A percentile compares a stretch with the other conserved stretches of the same genome.
Conservation (phyloP, 2,888 invertebrate species). For the Unio delphinus region DNA sequence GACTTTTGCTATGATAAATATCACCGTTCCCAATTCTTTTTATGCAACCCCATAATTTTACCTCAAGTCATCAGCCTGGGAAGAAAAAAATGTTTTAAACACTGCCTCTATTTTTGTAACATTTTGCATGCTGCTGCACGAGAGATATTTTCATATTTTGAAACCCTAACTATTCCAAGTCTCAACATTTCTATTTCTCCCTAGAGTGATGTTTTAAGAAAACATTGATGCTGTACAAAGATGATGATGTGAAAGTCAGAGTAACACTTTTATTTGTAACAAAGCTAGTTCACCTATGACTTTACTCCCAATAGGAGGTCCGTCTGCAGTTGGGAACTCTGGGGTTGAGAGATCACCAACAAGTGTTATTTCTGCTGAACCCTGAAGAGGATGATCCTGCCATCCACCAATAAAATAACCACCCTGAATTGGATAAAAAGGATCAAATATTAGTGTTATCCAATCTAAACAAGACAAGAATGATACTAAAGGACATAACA, state of each 20-base stretch:
- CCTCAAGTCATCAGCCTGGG: too few species aligned
- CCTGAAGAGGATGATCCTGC: slow-evolving; percentile 38
- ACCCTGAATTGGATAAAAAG: slow-evolving; percentile 27
- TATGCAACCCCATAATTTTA: too few species aligned
- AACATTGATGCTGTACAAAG: neutral
- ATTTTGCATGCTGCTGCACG: neutral
- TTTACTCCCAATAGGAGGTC: slow-evolving; percentile 42
- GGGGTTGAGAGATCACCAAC: slow-evolving; percentile 35
- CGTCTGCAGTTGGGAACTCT: slow-evolving; percentile 20
- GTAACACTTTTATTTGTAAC: too few species aligned
- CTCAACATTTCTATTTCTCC: too few species aligned
- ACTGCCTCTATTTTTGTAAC: too few species aligned
- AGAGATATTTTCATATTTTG: neutral
- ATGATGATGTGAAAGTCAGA: neutral
- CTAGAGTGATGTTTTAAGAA: neutral
- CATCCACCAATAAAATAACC: slow-evolving; percentile 48
- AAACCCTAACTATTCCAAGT: too few species aligned
- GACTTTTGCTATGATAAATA: too few species aligned
- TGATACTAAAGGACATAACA: too few species aligned
- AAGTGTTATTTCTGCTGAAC: slow-evolving; percentile 33
- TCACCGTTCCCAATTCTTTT: too few species aligned
- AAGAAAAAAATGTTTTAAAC: too few species aligned
- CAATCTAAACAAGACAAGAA: too few species aligned
- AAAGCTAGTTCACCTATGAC: slow-evolving; percentile 40
- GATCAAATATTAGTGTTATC: too few species aligned